These are phyloP conservation scores for Takifugu flavidus DNA, from an alignment of 2,113 vertebrate genomes.

Conservation along the genomic window DNA sequence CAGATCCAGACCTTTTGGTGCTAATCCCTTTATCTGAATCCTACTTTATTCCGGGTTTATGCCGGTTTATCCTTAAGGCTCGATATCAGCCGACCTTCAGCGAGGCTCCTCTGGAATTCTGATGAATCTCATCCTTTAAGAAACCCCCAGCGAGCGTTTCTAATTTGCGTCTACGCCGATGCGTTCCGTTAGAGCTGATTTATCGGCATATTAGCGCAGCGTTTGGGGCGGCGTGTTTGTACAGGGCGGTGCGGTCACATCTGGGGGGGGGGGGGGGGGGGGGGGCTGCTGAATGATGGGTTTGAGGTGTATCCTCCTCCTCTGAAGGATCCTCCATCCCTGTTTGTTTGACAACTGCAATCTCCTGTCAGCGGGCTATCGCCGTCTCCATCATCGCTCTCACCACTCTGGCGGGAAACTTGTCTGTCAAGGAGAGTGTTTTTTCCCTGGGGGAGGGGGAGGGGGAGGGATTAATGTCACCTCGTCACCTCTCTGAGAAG, in stretches of 20 bases:
- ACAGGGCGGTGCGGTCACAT: conserved; percentile 34
- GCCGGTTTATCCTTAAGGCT: conserved; percentile 61
- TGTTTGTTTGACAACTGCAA: conserved; percentile 69
- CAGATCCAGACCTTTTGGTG: conserved; percentile 53
- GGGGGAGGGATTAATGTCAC: conserved; percentile 55
- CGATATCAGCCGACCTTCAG: conserved; percentile 47
- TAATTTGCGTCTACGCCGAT: conserved; percentile 39
- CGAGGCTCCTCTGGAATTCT: conserved; percentile 43
- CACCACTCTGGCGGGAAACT: conserved; percentile 49
- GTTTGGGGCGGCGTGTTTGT: conserved; percentile 56
- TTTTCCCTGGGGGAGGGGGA: conserved; percentile 15
- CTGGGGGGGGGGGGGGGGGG: conserved; percentile 30
- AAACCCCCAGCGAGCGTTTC: conserved; percentile 26
- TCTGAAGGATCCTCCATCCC: conserved; percentile 57
- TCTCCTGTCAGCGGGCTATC: conserved; percentile 64
- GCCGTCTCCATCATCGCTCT: conserved; percentile 47
- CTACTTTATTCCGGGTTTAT: conserved; percentile 50
- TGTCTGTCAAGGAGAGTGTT: not conserved
- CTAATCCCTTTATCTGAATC: conserved; percentile 67
- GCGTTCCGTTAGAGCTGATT: conserved; percentile 54
- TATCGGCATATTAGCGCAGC: conserved; percentile 47
- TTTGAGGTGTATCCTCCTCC: conserved; percentile 60
- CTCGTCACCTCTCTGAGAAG: conserved; percentile 12
- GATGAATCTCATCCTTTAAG: conserved; percentile 26
- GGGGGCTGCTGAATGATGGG: conserved; percentile 57